These are phyloP conservation scores for Nomada fabriciana DNA, from an alignment of 2,888 invertebrate species.

Conservation along the genomic window DNA sequence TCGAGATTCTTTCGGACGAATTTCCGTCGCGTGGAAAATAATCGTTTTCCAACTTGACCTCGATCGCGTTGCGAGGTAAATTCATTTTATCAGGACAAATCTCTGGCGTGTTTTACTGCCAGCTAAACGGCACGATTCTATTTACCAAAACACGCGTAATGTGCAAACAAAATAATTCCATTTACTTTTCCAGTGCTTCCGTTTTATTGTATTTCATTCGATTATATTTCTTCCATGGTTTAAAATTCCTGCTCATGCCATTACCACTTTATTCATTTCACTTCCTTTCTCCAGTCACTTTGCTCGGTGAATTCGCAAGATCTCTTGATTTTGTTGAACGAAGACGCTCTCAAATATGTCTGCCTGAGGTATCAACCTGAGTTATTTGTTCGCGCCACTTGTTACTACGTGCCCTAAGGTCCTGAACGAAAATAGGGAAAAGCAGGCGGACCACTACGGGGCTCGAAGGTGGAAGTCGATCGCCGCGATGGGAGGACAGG, in stretches of 20 bases:
- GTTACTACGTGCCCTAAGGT: conserved; percentile 9
- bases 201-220: background rate
- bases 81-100: background rate
- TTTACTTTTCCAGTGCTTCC: too few relatives aligned
- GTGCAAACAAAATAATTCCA: background rate
- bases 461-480: background rate
- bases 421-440: background rate
- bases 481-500: background rate
- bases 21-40: background rate
- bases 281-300: too few relatives aligned
- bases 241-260: background rate
- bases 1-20: conserved; percentile 17
- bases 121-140: background rate
- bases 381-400: conserved; percentile 56
- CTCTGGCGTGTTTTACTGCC: background rate
- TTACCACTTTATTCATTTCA: background rate
- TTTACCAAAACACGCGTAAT: too few relatives aligned
- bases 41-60: background rate
- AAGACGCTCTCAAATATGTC: conserved; percentile 41
- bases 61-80: background rate
- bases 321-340: background rate
- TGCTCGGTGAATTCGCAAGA: too few relatives aligned
- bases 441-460: background rate
- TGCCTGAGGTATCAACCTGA: conserved; percentile 42
- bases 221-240: background rate